Evolutionary conservation across 2,113 vertebrate genomes (phyloP).

Genomic region (Cygnus atratus): DNA sequence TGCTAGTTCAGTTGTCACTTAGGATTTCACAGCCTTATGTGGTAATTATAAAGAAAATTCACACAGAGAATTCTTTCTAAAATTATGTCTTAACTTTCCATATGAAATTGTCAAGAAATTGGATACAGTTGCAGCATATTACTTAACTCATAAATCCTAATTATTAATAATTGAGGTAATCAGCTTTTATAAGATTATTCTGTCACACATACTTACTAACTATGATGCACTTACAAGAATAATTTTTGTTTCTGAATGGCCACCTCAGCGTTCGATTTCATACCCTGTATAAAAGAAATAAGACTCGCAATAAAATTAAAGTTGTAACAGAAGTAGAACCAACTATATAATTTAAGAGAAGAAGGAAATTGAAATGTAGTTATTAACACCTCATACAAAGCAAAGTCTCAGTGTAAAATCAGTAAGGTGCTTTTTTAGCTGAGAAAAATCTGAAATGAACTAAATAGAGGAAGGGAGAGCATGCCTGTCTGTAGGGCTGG

Average conservation of each 20-base stretch:
- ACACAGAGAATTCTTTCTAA: not conserved
- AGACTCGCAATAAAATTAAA: not conserved
- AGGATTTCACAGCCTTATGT: not conserved
- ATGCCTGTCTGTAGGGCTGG: fast-evolving
- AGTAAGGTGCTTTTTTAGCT: not conserved
- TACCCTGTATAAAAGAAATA: not conserved
- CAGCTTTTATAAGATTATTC: conserved; percentile 21
- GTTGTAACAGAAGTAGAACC: not conserved
- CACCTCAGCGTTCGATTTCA: not conserved
- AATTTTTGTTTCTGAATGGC: not conserved
- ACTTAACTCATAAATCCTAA: conserved; percentile 28
- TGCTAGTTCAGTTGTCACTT: not conserved
- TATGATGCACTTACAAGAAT: not conserved
- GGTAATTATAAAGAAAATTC: not conserved
- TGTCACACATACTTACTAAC: not conserved
- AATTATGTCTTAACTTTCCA: not conserved
- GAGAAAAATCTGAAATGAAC: not conserved
- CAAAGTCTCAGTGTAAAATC: not conserved
- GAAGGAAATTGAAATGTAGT: not conserved
- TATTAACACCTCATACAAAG: not conserved
- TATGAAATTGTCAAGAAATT: not conserved
- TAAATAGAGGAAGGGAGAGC: fast-evolving
- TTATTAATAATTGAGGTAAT: conserved; percentile 40
- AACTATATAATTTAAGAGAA: not conserved
- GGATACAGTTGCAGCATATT: not conserved